Conservation (phyloP, 1,140 invertebrate species). For the Myzus persicae region DNA sequence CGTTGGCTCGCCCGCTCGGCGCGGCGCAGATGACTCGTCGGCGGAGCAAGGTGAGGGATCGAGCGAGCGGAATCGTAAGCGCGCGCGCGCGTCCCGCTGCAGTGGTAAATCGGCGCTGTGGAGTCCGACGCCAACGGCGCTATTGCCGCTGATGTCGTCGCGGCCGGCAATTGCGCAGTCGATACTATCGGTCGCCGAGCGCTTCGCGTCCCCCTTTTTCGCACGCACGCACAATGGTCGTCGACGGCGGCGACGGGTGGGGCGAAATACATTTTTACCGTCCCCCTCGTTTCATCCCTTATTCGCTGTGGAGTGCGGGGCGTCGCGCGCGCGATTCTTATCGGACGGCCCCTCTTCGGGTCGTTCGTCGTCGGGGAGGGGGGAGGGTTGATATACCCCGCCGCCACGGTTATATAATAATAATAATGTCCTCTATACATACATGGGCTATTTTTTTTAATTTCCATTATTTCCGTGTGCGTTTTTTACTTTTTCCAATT, state of each 20-base stretch:
- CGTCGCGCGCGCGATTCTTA: slow-evolving; percentile 51
- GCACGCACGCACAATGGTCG: slow-evolving; percentile 2
- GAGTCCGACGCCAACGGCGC: neutral
- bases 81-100: neutral
- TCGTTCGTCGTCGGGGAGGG: neutral
- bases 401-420: neutral
- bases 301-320: neutral
- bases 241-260: neutral
- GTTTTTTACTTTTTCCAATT: neutral
- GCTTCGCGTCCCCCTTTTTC: slow-evolving; percentile 22
- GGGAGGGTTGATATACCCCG: neutral
- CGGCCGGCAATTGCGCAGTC: slow-evolving; percentile 54
- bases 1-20: neutral
- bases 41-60: neutral
- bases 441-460: slow-evolving; percentile 1
- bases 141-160: neutral
- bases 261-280: slow-evolving; percentile 47
- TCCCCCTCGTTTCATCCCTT: neutral
- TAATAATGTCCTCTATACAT: neutral
- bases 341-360: slow-evolving; percentile 46
- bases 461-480: neutral
- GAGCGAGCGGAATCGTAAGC: neutral
- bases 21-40: neutral
- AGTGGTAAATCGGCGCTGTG: neutral
- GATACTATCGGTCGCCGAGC: slow-evolving; percentile 28